phyloP scores from a whole-genome alignment of 2,113 vertebrate genomes.

The Spheniscus mendiculus region DNA sequence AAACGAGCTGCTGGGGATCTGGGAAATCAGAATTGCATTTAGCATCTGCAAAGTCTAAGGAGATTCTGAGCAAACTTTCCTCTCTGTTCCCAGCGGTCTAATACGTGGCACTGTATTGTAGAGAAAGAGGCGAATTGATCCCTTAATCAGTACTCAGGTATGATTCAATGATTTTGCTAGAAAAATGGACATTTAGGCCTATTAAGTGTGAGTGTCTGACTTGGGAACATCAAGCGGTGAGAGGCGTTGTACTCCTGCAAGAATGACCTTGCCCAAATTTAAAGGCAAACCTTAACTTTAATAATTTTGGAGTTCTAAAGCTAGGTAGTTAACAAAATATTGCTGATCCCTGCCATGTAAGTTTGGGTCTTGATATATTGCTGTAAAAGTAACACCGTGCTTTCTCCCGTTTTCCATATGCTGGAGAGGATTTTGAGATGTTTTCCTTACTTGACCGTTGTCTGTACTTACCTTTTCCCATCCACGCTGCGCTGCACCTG shows the following conservation, averaged over 20 bases:
- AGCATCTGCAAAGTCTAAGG: background rate
- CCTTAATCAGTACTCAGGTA: background rate
- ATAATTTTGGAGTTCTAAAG: background rate
- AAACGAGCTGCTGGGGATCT: slow-evolving; percentile 8
- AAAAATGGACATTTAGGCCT: background rate
- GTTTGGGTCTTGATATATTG: background rate
- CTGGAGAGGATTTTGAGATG: background rate
- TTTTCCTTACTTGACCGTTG: background rate
- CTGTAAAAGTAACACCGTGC: background rate
- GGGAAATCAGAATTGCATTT: background rate
- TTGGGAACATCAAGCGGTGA: background rate
- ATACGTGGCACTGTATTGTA: background rate
- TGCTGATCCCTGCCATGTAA: background rate
- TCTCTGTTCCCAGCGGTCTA: background rate
- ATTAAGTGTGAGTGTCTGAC: background rate
- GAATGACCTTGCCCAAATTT: background rate
- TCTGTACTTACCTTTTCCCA: background rate
- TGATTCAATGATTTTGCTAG: background rate
- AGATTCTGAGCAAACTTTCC: background rate
- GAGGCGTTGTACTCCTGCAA: background rate
- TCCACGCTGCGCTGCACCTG: accelerated
- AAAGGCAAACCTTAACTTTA: background rate
- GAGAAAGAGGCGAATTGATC: background rate
- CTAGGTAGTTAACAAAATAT: background rate
- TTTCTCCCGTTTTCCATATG: background rate